Evolutionary conservation across 2,113 vertebrate species (phyloP), one percentile per base, ranked within the genome.

Genomic region (Canis aureus): DNA sequence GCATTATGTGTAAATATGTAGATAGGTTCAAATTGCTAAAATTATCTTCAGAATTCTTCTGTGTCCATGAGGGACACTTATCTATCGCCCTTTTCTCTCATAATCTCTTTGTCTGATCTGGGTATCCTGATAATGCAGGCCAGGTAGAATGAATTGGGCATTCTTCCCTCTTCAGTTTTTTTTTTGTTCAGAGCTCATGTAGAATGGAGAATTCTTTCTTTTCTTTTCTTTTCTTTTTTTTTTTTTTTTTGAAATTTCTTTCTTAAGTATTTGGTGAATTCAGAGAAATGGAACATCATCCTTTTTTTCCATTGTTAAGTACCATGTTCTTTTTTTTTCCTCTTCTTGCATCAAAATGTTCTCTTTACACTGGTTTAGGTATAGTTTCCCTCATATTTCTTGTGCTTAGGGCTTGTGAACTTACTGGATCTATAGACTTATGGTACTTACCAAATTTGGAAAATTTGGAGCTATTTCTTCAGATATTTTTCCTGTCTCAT

Each of bases 151-250:
- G 35, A 81, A 80, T 0, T 80, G 59, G 90, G 66, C 92, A 84
- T 57, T 43, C 60, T 67, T 53, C 53, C 64, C 43, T 89, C 89
- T 88, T 81, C 38, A 78, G 29, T 25, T 25, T n/a, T 83, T n/a
- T 83, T 55, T 93, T 93, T 51, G 35, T 89, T 89, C 67, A 53
- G 79, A 84, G 38, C 89, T 93, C 55, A 22, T 22, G 6, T 11
- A 96, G 69, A 89, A 89, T 16, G 67, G 38, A 17, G 12, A 92
- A 82, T 84, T 73, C 35, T 64, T 69, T 53, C 81, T 95, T 79
- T 62, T 59, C 23, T 62, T 62, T 43, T 43, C 7, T 43, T 43
- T 85, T 80, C 38, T 43, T 43, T n/a, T 5, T 43, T 43, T 43
- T 43, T 43, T 85, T 80, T 55, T 43, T 43, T 43, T 43, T 43